A percentile compares a stretch with the other conserved stretches of the same genome.
phyloP scores from a whole-genome alignment of 53 echinoderm and acorn worm species.

The Zoroaster sp. region DNA sequence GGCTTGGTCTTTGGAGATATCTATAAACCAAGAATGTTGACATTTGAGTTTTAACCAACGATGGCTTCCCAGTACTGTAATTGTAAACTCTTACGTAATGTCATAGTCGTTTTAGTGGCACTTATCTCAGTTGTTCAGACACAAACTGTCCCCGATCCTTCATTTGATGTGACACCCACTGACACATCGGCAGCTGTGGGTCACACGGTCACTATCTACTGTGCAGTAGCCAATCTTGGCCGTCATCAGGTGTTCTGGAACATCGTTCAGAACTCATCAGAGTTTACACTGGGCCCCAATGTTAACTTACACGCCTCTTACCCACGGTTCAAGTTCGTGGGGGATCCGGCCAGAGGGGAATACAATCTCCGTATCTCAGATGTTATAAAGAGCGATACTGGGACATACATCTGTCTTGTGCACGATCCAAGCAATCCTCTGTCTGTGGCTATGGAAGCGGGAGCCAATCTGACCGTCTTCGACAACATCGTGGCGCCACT shows the following conservation, averaged over 20 bases:
- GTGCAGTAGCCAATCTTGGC: constrained; percentile 17
- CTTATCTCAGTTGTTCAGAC: background rate
- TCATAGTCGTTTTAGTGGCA: background rate
- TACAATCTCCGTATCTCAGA: constrained; percentile 21
- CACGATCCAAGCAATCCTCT: background rate
- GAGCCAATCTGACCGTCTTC: constrained; percentile 4
- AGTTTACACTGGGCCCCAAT: constrained; percentile 46
- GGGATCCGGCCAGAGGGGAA: background rate
- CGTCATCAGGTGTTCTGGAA: constrained; percentile 48
- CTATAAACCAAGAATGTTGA: background rate
- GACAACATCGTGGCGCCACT: background rate
- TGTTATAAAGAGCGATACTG: background rate
- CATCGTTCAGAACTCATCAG: background rate
- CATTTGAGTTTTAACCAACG: background rate
- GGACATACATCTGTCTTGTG: constrained; percentile 33
- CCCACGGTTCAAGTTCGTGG: background rate
- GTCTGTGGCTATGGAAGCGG: constrained; percentile 15
- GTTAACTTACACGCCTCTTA: constrained; percentile 24
- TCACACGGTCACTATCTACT: constrained; percentile 32
- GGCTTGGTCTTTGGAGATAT: background rate
- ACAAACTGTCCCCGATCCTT: background rate
- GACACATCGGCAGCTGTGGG: constrained; percentile 33
- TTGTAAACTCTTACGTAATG: background rate
- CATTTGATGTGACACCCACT: background rate
- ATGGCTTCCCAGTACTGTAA: background rate